Percentiles rank a stretch among this genome's conserved stretches.
Evolutionary conservation across 1,140 invertebrate genomes (phyloP).

Genomic region (Trigoniulus corallinus): DNA sequence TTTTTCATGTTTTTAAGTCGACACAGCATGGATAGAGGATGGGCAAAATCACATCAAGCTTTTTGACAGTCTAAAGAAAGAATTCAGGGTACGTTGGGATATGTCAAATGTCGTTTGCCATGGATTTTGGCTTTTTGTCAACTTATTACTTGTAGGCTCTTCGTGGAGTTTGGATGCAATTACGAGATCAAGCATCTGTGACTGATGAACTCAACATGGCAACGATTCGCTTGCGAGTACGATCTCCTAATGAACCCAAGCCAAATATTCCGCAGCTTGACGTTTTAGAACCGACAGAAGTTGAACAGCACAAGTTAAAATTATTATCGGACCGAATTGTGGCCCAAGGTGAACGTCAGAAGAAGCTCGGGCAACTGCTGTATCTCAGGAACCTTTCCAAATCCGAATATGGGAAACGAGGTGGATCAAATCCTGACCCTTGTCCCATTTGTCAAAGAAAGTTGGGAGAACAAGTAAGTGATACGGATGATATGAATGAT

Average conservation of each 20-base stretch:
- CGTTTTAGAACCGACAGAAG: not conserved
- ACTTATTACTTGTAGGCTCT: conserved; percentile 21
- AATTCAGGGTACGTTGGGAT: conserved; percentile 38
- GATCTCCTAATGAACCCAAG: conserved; percentile 27
- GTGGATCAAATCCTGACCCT: conserved; percentile 36
- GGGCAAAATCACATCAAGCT: conserved; percentile 36
- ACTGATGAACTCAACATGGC: conserved; percentile 60
- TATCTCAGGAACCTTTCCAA: conserved; percentile 36
- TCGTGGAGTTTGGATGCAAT: conserved; percentile 38
- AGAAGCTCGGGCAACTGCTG: conserved; percentile 33
- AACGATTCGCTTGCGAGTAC: conserved; percentile 40
- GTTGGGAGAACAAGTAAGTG: conserved; percentile 30
- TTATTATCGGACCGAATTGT: conserved; percentile 23
- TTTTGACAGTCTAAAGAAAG: conserved; percentile 42
- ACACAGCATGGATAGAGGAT: conserved; percentile 27
- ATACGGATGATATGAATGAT: not conserved
- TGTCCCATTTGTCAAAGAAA: conserved; percentile 50
- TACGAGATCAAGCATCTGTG: conserved; percentile 39
- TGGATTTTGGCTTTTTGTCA: not conserved
- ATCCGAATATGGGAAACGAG: conserved; percentile 22
- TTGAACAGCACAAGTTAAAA: conserved; percentile 20
- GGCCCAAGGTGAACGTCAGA: conserved; percentile 23
- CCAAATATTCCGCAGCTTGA: conserved; percentile 18
- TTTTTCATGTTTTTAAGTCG: conserved; percentile 1
- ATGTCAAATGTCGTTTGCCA: not conserved